Evolutionary conservation across 2,888 invertebrate genomes (phyloP).

Genomic region (Scaptomyza parva): DNA sequence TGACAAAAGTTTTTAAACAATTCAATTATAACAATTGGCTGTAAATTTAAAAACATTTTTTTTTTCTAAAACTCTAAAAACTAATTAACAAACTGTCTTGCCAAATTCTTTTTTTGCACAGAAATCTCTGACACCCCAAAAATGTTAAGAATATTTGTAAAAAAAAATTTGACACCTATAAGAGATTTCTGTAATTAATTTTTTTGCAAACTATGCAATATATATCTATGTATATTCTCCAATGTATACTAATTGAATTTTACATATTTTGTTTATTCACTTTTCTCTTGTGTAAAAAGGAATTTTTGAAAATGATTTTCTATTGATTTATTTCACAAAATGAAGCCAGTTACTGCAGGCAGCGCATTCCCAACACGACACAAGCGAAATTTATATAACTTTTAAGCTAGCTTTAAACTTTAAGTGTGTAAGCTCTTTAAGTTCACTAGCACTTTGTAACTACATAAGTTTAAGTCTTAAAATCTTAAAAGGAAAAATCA

Average conservation of each 20-base stretch:
- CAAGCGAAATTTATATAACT: slow-evolving; percentile 6
- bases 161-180: slow-evolving; percentile 1
- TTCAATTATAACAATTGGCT: slow-evolving; percentile 21
- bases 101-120: neutral
- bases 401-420: slow-evolving; percentile 37
- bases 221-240: slow-evolving; percentile 37
- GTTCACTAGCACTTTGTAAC: slow-evolving; percentile 16
- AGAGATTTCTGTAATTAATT: slow-evolving; percentile 25
- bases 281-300: slow-evolving; percentile 14
- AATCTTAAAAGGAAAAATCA: neutral
- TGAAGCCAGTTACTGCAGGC: slow-evolving; percentile 7
- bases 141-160: neutral
- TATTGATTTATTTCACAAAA: slow-evolving; percentile 3
- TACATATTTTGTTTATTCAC: slow-evolving; percentile 12
- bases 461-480: slow-evolving; percentile 21
- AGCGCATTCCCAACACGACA: slow-evolving; percentile 2
- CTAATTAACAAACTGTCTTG: slow-evolving; percentile 9
- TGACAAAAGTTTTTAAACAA: neutral
- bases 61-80: neutral
- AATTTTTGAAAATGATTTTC: slow-evolving; percentile 1
- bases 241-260: slow-evolving; percentile 20
- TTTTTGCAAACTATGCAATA: slow-evolving; percentile 14
- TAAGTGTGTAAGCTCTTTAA: slow-evolving; percentile 36
- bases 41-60: slow-evolving; percentile 5
- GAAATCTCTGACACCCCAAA: slow-evolving; percentile 25